A percentile compares a stretch with the other conserved stretches of the same genome.
Evolutionary conservation across 2,888 invertebrate species (phyloP).

Genomic region (Meliscaeva auricollis): DNA sequence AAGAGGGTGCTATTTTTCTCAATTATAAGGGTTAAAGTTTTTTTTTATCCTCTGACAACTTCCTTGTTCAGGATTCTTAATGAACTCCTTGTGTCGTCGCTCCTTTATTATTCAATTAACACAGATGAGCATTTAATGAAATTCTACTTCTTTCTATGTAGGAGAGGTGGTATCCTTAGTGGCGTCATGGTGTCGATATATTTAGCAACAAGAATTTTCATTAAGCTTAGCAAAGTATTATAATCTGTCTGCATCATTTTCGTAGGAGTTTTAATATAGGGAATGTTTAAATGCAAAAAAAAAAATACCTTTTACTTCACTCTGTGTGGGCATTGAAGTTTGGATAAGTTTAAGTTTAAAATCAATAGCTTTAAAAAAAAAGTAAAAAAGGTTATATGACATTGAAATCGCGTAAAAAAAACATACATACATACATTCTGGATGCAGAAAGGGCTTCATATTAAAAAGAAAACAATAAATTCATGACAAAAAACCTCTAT

Average conservation of each 20-base stretch:
- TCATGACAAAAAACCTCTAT: too few relatives aligned
- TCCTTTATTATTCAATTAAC: conserved; percentile 44
- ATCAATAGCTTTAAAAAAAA: too few relatives aligned
- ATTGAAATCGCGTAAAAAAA: too few relatives aligned
- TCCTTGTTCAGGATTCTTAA: conserved; percentile 22
- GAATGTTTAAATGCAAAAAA: not conserved
- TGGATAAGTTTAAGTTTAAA: not conserved
- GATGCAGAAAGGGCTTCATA: too few relatives aligned
- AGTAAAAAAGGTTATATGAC: too few relatives aligned
- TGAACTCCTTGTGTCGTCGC: conserved; percentile 33
- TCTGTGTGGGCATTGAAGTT: not conserved
- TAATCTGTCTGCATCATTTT: conserved; percentile 22
- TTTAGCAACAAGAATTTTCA: conserved; percentile 18
- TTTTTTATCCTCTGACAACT: conserved; percentile 22
- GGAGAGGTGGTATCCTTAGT: not conserved
- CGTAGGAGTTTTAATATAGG: not conserved
- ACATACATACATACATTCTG: too few relatives aligned
- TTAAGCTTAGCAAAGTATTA: conserved; percentile 20
- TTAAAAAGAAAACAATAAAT: too few relatives aligned
- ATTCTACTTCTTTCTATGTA: conserved; percentile 9
- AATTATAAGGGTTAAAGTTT: not conserved
- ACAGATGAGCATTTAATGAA: conserved; percentile 31
- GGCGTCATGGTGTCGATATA: conserved; percentile 23
- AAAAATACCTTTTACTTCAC: not conserved
- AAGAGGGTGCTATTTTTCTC: not conserved